Conservation (phyloP, 64 coral and sea anemone genomes). For the Acropora tenuis region DNA sequence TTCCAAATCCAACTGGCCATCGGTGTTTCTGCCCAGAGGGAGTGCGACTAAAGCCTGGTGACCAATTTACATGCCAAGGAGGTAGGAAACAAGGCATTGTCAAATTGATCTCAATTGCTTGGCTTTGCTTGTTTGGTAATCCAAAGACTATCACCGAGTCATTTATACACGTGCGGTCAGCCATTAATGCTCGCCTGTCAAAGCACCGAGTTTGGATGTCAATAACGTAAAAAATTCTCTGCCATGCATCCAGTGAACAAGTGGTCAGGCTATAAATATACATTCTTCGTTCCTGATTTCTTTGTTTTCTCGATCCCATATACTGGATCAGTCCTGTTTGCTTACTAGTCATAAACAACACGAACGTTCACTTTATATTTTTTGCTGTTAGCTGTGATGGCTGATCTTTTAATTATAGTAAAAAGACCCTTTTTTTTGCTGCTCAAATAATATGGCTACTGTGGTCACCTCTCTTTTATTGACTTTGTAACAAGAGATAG, state of each 20-base stretch:
- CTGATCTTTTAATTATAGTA: background rate
- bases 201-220: background rate
- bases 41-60: constrained; percentile 25
- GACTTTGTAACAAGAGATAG: background rate
- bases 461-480: background rate
- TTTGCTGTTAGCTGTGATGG: background rate
- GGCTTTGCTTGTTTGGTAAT: background rate
- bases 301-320: background rate
- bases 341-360: background rate
- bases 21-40: constrained; percentile 64
- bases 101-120: background rate
- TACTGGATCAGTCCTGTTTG: background rate
- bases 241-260: background rate
- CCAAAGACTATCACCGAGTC: background rate
- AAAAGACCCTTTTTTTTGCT: background rate
- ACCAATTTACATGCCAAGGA: constrained; percentile 62
- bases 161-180: background rate
- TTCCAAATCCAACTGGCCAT: constrained; percentile 49
- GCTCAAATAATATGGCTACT: background rate
- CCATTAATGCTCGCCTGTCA: background rate
- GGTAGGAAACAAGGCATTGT: constrained; percentile 23
- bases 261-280: background rate
- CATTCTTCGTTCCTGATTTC: background rate
- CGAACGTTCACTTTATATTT: too few species aligned
- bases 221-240: background rate